phyloP scores from a whole-genome alignment of 92 coral and sea anemone species.

The Pocillopora grandis region DNA sequence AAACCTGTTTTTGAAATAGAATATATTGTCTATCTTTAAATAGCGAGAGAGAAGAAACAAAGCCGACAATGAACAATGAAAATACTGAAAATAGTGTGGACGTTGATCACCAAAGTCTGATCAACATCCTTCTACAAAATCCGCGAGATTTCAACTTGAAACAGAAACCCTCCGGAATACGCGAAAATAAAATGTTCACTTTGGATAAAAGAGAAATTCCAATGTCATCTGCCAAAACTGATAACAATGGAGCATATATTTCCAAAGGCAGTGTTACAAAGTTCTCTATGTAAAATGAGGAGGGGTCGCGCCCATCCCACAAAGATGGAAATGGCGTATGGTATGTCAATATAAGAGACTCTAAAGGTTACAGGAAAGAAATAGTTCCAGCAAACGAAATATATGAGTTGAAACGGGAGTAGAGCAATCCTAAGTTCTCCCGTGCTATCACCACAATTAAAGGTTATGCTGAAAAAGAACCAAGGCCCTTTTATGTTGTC shows the following conservation, averaged over 20 bases:
- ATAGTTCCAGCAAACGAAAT: conserved; percentile 49
- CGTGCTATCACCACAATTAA: conserved; percentile 33
- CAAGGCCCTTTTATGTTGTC: neutral
- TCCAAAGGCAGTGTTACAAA: conserved; percentile 47
- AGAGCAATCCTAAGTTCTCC: conserved; percentile 51
- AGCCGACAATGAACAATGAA: conserved; percentile 6
- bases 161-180: conserved; percentile 45
- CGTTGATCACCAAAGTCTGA: conserved; percentile 42
- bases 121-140: conserved; percentile 47
- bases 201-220: conserved; percentile 49
- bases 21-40: neutral
- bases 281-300: conserved; percentile 13
- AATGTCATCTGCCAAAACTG: conserved; percentile 43
- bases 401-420: conserved; percentile 47
- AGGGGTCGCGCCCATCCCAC: conserved; percentile 43
- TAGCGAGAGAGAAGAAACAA: conserved; percentile 11
- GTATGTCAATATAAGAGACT: conserved; percentile 25
- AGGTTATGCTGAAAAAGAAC: neutral
- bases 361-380: conserved; percentile 39
- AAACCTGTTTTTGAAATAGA: conserved; percentile 21
- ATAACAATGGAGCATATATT: conserved; percentile 51
- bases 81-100: conserved; percentile 5
- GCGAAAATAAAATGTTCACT: conserved; percentile 43
- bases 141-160: conserved; percentile 49
- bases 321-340: conserved; percentile 42